A percentile compares a stretch with the other conserved stretches of the same genome.
These are phyloP conservation scores for Melitaea cinxia DNA, from an alignment of 1,140 invertebrate genomes.

Conservation along the genomic window DNA sequence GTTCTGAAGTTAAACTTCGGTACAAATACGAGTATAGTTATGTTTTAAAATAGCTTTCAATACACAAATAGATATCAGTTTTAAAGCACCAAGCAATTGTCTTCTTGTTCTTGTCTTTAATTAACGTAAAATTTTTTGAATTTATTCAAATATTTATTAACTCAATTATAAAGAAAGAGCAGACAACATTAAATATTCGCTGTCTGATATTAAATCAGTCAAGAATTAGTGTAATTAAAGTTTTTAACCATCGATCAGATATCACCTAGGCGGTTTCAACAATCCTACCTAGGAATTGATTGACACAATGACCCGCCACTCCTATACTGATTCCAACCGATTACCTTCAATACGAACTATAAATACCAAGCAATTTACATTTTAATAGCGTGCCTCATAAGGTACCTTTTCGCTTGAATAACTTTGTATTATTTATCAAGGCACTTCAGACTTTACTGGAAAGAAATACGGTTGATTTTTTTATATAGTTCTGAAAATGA, in stretches of 20 bases:
- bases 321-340: slow-evolving; percentile 36
- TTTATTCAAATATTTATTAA: not conserved
- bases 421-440: not conserved
- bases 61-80: no score
- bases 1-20: no score
- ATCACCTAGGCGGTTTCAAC: slow-evolving; percentile 15
- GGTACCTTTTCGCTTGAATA: slow-evolving; percentile 8
- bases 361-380: slow-evolving; percentile 12
- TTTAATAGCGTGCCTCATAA: slow-evolving; percentile 5
- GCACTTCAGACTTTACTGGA: not conserved
- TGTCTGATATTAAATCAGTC: not conserved
- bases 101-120: no score
- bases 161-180: not conserved
- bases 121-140: not conserved
- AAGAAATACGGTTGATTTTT: not conserved
- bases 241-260: slow-evolving; percentile 22
- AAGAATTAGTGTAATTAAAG: slow-evolving; percentile 16
- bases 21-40: no score
- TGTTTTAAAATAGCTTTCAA: no score
- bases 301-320: slow-evolving; percentile 40
- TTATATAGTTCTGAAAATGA: not conserved
- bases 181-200: not conserved
- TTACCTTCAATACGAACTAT: slow-evolving; percentile 18
- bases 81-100: no score
- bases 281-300: slow-evolving; percentile 35